Evolutionary conservation across 2,113 vertebrate genomes (phyloP), one percentile per base, ranked within the genome.

Genomic region (Thunnus thynnus): DNA sequence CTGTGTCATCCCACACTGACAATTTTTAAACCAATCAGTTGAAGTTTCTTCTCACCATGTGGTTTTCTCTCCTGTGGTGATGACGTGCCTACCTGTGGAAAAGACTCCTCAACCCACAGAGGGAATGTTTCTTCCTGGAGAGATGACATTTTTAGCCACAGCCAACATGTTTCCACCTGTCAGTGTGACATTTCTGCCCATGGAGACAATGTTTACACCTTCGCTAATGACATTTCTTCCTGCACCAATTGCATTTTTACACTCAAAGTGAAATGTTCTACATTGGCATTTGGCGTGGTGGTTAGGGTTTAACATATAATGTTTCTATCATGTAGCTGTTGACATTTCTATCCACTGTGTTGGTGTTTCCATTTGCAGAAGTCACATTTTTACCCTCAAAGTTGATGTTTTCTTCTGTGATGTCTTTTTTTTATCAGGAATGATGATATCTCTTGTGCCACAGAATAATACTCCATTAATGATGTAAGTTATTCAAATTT

Each of bases 191-290:
- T 48, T 13, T 67, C 41, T 51, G 13, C 61, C 62, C 22, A 51
- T 27, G 12, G 52, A 74, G 57, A 57, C 69, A 69, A 56, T 47
- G 30, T 64, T 60, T 72, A 57, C 63, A 62, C 72, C 72, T 51
- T 27, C 2, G 12, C 22, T 30, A 54, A 66, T 72, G 61, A 72
- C 63, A 10, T 44, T 13, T 50, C 56, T 3, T 12, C 11, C 75
- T 69, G 22, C 51, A 51, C 3, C 27, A 27, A 11, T 2, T 52
- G 10, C 62, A 25, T 63, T 77, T 66, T 71, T 46, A 25, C 20
- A 44, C 36, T 72, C 54, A 20, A 66, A 61, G 22, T 57, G 27
- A 57, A 76, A 81, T 56, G 4, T 14, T 10, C 48, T 0, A 17
- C 10, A 61, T 13, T 22, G 47, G 20, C 41, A 25, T 48, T 67